Evolutionary conservation across 2,888 invertebrate genomes (phyloP).

Genomic region (Pterobdella sp.): DNA sequence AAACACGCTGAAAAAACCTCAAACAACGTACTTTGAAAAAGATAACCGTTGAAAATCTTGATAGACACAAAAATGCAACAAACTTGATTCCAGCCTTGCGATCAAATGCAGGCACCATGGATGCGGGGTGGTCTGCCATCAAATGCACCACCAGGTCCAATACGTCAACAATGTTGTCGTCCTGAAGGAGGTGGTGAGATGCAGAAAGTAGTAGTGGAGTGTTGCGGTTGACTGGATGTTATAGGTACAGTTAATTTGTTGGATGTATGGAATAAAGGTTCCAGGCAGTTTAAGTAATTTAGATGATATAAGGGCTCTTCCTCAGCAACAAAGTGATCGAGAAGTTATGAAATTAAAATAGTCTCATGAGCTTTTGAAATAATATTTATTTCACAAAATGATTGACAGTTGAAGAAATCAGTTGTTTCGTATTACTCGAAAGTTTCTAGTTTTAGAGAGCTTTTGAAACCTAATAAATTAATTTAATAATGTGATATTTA

Average conservation of each 20-base stretch:
- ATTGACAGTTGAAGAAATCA: no score
- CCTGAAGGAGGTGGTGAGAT: constrained; percentile 55
- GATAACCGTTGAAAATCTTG: not conserved
- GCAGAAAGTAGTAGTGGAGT: not conserved
- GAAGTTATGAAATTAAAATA: no score
- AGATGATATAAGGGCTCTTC: no score
- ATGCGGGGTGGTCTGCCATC: constrained; percentile 96
- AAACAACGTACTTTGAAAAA: not conserved
- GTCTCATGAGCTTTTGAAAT: no score
- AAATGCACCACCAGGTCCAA: constrained; percentile 89
- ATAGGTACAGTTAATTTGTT: not conserved
- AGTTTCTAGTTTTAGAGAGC: no score
- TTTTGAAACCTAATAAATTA: no score
- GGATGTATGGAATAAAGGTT: not conserved
- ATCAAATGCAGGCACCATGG: constrained; percentile 98
- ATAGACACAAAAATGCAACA: not conserved
- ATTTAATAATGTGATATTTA: no score
- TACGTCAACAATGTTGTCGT: constrained; percentile 96
- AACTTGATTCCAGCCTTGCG: constrained; percentile 78
- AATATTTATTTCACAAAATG: no score
- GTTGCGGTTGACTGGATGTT: not conserved
- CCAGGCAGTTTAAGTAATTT: not conserved
- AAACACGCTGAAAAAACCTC: not conserved
- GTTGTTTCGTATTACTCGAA: no score
- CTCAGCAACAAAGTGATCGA: no score